phyloP scores from a whole-genome alignment of 2,797 vertebrate species.

The Glyptemys insculpta region DNA sequence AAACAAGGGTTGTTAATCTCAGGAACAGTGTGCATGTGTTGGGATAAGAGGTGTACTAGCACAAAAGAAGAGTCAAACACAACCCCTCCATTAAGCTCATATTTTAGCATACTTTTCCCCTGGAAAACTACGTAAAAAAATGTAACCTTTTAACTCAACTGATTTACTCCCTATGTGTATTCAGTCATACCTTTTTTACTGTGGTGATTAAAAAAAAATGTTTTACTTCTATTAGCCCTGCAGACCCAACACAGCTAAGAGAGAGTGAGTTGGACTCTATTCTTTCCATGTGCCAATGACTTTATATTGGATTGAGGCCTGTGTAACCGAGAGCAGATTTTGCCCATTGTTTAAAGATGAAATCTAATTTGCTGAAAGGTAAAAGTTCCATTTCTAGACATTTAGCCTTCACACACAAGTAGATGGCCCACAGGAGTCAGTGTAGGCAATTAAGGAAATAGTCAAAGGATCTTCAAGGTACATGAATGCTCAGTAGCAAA shows the following conservation, averaged over 20 bases:
- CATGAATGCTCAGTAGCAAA: not conserved
- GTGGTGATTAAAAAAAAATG: not conserved
- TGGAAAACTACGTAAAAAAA: not conserved
- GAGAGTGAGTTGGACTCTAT: not conserved
- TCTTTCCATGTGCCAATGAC: rapidly evolving
- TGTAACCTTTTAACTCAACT: not conserved
- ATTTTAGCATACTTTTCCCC: not conserved
- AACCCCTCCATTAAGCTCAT: not conserved
- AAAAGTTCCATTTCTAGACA: rapidly evolving
- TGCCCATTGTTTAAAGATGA: not conserved
- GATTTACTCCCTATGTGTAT: not conserved
- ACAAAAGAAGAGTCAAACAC: not conserved
- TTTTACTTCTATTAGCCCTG: not conserved
- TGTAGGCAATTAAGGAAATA: not conserved
- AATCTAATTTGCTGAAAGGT: not conserved
- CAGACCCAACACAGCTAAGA: not conserved
- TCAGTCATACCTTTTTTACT: not conserved
- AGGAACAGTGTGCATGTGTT: not conserved
- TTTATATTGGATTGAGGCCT: not conserved
- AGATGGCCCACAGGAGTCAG: not conserved
- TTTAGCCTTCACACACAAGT: rapidly evolving
- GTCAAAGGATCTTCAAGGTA: conserved; percentile 2
- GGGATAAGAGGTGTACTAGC: rapidly evolving
- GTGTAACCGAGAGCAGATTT: not conserved
- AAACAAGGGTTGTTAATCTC: rapidly evolving